These are phyloP conservation scores for Drosophila tsacasi DNA, from an alignment of 1,140 invertebrate species.

Conservation along the genomic window DNA sequence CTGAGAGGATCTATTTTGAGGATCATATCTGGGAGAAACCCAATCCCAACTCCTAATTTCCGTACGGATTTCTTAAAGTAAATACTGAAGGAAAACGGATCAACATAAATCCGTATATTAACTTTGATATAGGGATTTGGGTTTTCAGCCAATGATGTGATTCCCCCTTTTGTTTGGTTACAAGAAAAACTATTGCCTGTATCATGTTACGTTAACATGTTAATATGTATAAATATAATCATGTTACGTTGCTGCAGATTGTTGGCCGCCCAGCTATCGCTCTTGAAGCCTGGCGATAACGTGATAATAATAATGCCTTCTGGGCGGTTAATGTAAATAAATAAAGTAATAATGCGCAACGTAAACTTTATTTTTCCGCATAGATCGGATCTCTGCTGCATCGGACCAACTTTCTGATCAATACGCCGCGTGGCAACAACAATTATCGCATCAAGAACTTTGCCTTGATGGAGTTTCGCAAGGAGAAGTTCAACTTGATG, in stretches of 20 bases:
- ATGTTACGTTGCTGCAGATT: not conserved
- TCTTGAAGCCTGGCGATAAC: not conserved
- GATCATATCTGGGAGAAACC: not conserved
- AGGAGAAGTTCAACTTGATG: slow-evolving; percentile 62
- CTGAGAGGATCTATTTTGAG: not conserved
- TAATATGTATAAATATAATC: too few relatives aligned
- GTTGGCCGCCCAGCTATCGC: not conserved
- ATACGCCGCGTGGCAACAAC: slow-evolving; percentile 58
- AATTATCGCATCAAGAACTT: slow-evolving; percentile 65
- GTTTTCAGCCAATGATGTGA: not conserved
- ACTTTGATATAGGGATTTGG: not conserved
- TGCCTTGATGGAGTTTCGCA: slow-evolving; percentile 65
- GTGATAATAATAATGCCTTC: not conserved
- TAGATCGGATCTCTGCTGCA: slow-evolving; percentile 69
- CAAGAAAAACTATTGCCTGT: not conserved
- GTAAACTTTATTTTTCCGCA: not conserved
- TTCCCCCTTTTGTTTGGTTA: not conserved
- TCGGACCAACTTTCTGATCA: slow-evolving; percentile 71
- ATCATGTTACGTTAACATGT: too few relatives aligned
- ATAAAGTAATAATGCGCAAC: slow-evolving; percentile 15
- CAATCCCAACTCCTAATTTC: not conserved
- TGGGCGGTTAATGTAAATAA: slow-evolving; percentile 3
- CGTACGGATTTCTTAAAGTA: not conserved
- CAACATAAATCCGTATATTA: not conserved
- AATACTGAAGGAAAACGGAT: not conserved